Base-by-base conservation (phyloP, 2,888 invertebrate genomes). In the Protophormia terraenovae region DNA sequence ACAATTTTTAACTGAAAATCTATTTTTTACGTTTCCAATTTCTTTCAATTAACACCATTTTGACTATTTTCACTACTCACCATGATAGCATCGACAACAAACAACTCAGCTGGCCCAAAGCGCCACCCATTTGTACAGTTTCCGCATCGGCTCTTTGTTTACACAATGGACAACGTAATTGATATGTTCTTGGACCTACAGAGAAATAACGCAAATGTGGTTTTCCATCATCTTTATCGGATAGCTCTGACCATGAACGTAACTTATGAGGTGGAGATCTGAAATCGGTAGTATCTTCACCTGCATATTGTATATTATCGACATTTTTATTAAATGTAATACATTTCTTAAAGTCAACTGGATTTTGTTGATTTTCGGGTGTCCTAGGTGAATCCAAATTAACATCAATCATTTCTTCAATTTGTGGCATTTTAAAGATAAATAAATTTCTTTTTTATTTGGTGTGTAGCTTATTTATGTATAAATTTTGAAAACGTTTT, bases 181-280 rank as follows among this genome's bases (percentile, higher is more conserved):
- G 88, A 73, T 91, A 89, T 4, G 89, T 90, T 66, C 89, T 89
- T 1, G 92, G 92, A 3, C 92, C 92, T 0, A 92, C 90, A n/a
- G 90, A 88, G 75, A 89, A 92, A 84, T 89, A 92, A 27, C 91
- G 90, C 71, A 92, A 69, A 60, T 89, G 89, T 1, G 91, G 90
- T 77, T 90, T 90, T 3, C 86, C 87, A 67, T 89, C 90, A 53
- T 87, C 84, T 7, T 41, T 41, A 35, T 87, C 84, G 6, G 47
- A 27, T 5, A 53, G 14, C 10, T 41, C 38, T 3, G 75, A 75
- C 79, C 75, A 75, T 4, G 79, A 47, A 12, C 80, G 75, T 14
- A 79, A 50, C 16, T 62, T 38, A 8, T 64, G 62, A 0, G 69
- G n/a, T 27, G 64, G 58, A 0, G 41, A 7, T n/a, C 22, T 10